Evolutionary conservation across 2,888 invertebrate genomes (phyloP), one percentile per base, ranked within the genome.

Genomic region (Leistus spinibarbis): DNA sequence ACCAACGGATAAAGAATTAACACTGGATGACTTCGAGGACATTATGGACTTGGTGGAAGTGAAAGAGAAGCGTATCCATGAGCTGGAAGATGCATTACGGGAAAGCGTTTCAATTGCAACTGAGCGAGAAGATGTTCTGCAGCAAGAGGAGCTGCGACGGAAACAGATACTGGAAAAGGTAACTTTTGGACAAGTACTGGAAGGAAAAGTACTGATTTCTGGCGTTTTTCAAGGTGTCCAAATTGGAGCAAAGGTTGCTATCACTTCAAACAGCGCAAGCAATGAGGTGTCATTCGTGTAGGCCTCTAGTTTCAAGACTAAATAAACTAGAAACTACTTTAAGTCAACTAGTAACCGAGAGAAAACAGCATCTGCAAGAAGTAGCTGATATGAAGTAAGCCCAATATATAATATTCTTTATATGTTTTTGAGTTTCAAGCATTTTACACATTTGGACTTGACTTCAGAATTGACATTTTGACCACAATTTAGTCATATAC

Each of bases 21-120:
- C 75, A 17, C 19, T 75, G 19, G 75, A 75, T 56, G 75, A 75
- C 16, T 40, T 75, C 19, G 75, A 75, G 17, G 69, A 69, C 5
- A 68, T 75, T 22, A 69, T 75, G 69, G 64, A 75, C 56, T 63
- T 75, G 3, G 75, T 69, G n/a, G 69, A 75, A 10, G 54, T 75
- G 16, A 75, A 69, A 56, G 69, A 75, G n/a, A 75, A 63, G 22
- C 88, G 94, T 78, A 93, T 96, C 71, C 89, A 90, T 81, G 94
- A 95, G 82, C 86, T 97, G 79, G 95, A 95, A 83, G 93, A 94
- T 79, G 96, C 96, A 19, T 86, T 97, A 76, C 89, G 94, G 76
- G 94, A 95, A 84, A 95, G 94, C 77, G 92, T 93, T 73, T 84
- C 90, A 82, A 90, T 93, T 80, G 90, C 91, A n/a, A 89, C 90